Conservation (phyloP, 2,888 invertebrate genomes). For the Syritta pipiens region DNA sequence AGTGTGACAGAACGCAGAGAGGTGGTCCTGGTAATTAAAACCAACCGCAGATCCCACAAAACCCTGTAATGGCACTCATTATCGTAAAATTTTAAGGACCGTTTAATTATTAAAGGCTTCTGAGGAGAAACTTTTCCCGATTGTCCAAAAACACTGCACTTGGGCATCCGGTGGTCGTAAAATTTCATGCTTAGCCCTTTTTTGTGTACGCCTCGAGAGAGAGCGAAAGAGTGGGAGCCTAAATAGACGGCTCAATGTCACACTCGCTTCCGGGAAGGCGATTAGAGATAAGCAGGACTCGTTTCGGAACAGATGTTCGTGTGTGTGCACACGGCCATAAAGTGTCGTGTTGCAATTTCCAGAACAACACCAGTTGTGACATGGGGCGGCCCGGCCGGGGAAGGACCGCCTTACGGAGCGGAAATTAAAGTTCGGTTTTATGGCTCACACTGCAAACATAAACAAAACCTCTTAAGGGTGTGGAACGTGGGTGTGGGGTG, state of each 20-base stretch:
- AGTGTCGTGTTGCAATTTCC: slow-evolving; percentile 65
- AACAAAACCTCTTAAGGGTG: slow-evolving; percentile 62
- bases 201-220: neutral
- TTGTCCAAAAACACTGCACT: slow-evolving; percentile 53
- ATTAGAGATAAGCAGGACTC: slow-evolving; percentile 58
- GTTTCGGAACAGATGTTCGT: slow-evolving; percentile 54
- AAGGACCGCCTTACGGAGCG: slow-evolving; percentile 48
- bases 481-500: neutral
- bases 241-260: slow-evolving; percentile 16
- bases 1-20: slow-evolving; percentile 35
- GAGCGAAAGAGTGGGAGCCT: neutral
- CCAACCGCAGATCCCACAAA: slow-evolving; percentile 54
- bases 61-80: slow-evolving; percentile 51
- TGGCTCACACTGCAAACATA: slow-evolving; percentile 60
- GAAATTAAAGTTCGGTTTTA: slow-evolving; percentile 68
- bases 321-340: slow-evolving; percentile 59
- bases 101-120: slow-evolving; percentile 62
- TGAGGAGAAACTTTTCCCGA: slow-evolving; percentile 37
- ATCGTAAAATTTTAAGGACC: slow-evolving; percentile 66
- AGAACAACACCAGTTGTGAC: slow-evolving; percentile 55
- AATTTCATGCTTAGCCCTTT: slow-evolving; percentile 54
- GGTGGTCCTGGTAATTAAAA: slow-evolving; percentile 57
- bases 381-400: slow-evolving; percentile 5
- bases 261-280: slow-evolving; percentile 36
- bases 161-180: slow-evolving; percentile 56